phyloP scores from a whole-genome alignment of 1,140 invertebrate genomes.

The Galleria mellonella region DNA sequence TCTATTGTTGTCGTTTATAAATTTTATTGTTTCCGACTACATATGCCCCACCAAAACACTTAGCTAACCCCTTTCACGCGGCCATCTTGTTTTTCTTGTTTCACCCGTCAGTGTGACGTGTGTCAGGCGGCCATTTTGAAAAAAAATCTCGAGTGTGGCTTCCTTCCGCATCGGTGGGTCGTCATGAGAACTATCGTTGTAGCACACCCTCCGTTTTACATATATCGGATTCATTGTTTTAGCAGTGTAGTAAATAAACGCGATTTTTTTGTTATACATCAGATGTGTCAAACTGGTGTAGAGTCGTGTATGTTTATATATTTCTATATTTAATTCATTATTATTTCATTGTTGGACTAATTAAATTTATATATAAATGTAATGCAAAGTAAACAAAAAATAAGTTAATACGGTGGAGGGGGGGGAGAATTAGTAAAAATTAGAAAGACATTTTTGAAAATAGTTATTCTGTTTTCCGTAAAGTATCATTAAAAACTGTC shows the following conservation, averaged over 20 bases:
- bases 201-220: slow-evolving; percentile 66
- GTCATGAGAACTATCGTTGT: slow-evolving; percentile 63
- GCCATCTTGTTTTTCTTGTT: slow-evolving; percentile 61
- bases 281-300: too few relatives aligned
- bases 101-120: slow-evolving; percentile 52
- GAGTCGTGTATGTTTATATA: too few relatives aligned
- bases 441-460: too few relatives aligned
- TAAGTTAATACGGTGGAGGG: too few relatives aligned
- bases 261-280: slow-evolving; percentile 1
- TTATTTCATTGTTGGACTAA: too few relatives aligned
- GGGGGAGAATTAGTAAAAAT: too few relatives aligned
- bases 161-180: slow-evolving; percentile 65
- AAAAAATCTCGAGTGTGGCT: slow-evolving; percentile 66
- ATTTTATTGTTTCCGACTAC: slow-evolving; percentile 10
- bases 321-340: too few relatives aligned
- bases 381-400: too few relatives aligned
- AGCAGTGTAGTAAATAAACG: slow-evolving; percentile 49
- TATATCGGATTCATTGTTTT: slow-evolving; percentile 71
- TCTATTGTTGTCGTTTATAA: slow-evolving; percentile 3
- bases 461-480: too few relatives aligned
- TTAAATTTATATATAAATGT: too few relatives aligned
- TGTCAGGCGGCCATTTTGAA: slow-evolving; percentile 70
- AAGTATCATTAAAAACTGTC: too few relatives aligned
- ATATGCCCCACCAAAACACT: slow-evolving; percentile 16
- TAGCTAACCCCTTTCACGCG: slow-evolving; percentile 43